These are phyloP conservation scores for Trichosurus vulpecula DNA, from an alignment of 2,797 vertebrate genomes.

Conservation along the genomic window DNA sequence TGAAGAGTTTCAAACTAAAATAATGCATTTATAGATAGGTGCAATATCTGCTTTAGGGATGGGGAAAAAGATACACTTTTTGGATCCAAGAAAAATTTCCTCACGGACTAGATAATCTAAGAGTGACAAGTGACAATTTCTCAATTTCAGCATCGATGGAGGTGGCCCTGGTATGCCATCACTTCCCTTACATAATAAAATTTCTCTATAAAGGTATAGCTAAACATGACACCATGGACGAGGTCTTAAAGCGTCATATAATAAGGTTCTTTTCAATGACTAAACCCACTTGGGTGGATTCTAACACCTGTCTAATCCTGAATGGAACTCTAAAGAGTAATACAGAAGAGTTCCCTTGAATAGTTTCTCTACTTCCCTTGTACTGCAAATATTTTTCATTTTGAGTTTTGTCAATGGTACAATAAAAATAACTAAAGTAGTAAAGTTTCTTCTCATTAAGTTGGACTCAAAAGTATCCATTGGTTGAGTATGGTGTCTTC, in stretches of 20 bases:
- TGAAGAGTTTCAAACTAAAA: not conserved
- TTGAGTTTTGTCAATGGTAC: constrained; percentile 53
- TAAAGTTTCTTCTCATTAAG: constrained; percentile 46
- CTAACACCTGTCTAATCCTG: constrained; percentile 48
- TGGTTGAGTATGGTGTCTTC: constrained; percentile 37
- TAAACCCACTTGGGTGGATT: not conserved
- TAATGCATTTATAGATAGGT: not conserved
- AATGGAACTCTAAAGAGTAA: constrained; percentile 25
- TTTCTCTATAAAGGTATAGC: constrained; percentile 24
- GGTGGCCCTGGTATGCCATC: not conserved
- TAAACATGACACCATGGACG: not conserved
- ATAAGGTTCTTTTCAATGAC: constrained; percentile 27
- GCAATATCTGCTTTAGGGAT: not conserved
- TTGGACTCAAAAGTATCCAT: constrained; percentile 58
- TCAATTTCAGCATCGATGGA: not conserved
- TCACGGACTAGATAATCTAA: constrained; percentile 21
- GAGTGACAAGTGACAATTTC: not conserved
- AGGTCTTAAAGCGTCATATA: not conserved
- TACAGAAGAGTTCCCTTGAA: not conserved
- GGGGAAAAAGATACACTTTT: constrained; percentile 12
- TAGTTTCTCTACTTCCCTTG: constrained; percentile 46
- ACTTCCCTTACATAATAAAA: constrained; percentile 13
- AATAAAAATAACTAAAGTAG: constrained; percentile 59
- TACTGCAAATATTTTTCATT: constrained; percentile 45
- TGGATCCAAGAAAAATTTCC: constrained; percentile 22